Evolutionary conservation across 2,888 invertebrate species (phyloP), one percentile per base, ranked within the genome.

Genomic region (Pogonocherus hispidulus): DNA sequence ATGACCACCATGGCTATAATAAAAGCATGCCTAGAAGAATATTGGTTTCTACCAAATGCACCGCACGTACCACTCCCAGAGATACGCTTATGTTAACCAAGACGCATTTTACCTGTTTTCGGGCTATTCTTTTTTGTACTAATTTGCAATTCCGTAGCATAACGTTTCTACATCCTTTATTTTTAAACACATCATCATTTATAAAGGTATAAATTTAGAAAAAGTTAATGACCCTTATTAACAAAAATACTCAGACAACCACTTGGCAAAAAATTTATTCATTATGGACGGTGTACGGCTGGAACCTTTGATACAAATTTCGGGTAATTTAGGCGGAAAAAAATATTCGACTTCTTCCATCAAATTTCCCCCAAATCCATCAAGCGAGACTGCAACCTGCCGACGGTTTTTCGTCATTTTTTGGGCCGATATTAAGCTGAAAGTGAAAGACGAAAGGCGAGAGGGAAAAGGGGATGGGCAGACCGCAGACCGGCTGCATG

Each of bases 281-380:
- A 62, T 57, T 65, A 44, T 37, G 63, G 70, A 32, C 66, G 56
- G 66, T 56, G 66, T 52, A 63, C 52, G 59, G 52, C 55, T 68
- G 66, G 55, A 57, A 55, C 69, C 60, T 63, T 44, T 63, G 59
- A 67, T 46, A n/a, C 47, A 46, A 55, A 49, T 55, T 41, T 41
- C 63, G 67, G 66, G 69, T 69, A 69, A 73, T 73, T 73, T 62
- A 62, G 51, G 0, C 35, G 22, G 51, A 49, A 62, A 64, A 64
- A 64, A 63, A 14, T 49, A 27, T 55, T n/a, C n/a, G n/a, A n/a
- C 35, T 23, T 35, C 35, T 44, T 49, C 47, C 51, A 56, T 64
- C 51, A 64, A 64, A 37, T 55, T 56, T 49, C 49, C 37, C 52
- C 35, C 37, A 51, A 51, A 64, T 56, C 23, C 51, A 44, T 56